These are phyloP conservation scores for Tiliacea citrago DNA, from an alignment of 2,888 invertebrate genomes.

Conservation along the genomic window DNA sequence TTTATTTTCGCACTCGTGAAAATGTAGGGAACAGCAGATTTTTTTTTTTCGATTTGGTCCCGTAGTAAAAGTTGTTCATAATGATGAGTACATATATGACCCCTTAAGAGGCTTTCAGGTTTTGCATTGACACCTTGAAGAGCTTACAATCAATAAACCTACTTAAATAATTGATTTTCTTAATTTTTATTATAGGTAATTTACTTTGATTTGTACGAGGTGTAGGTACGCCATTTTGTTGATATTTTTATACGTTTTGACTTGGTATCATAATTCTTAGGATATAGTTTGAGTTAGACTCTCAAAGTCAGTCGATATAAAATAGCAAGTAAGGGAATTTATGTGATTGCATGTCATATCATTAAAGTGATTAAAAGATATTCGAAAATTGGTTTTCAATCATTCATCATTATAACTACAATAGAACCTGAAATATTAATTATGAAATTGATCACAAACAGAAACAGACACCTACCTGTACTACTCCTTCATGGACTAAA, in stretches of 20 bases:
- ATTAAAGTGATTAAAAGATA: conserved; percentile 79
- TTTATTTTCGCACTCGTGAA: no score
- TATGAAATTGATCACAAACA: conserved; percentile 9
- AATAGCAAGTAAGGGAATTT: conserved; percentile 72
- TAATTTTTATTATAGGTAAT: conserved; percentile 7
- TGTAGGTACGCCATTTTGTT: conserved; percentile 20
- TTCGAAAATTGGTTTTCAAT: conserved; percentile 71
- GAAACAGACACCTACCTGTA: neutral
- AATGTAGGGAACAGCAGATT: no score
- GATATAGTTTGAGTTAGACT: conserved; percentile 42
- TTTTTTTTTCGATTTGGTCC: no score
- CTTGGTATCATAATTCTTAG: conserved; percentile 36
- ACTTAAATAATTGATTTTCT: conserved; percentile 1
- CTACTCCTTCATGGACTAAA: neutral
- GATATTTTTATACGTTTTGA: conserved; percentile 41
- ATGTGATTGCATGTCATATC: conserved; percentile 85
- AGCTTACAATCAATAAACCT: conserved; percentile 7
- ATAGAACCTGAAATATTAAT: conserved; percentile 38
- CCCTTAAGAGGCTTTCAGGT: no score
- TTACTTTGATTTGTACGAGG: conserved; percentile 22
- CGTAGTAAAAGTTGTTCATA: no score
- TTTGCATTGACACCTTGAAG: neutral
- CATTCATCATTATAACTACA: conserved; percentile 30
- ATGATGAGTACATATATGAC: no score
- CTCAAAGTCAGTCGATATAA: conserved; percentile 48